phyloP scores from a whole-genome alignment of 2,113 vertebrate species.

The Pomatorhinus ruficollis region DNA sequence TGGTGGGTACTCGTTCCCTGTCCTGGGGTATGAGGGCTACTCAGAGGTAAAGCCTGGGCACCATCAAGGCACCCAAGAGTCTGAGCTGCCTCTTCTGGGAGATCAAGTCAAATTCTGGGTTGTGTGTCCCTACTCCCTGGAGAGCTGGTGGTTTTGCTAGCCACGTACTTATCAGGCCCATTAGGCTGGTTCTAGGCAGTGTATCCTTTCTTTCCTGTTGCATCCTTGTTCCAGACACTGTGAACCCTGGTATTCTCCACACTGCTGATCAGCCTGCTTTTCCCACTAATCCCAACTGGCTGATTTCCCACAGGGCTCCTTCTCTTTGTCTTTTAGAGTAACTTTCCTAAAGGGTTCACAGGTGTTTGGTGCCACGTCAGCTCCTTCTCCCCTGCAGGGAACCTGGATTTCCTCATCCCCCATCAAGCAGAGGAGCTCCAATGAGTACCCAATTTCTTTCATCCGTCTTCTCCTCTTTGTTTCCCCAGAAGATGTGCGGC shows the following conservation, averaged over 20 bases:
- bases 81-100: neutral
- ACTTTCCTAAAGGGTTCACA: neutral
- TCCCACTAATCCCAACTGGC: neutral
- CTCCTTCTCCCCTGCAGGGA: neutral
- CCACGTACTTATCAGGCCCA: neutral
- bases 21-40: neutral
- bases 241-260: neutral
- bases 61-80: neutral
- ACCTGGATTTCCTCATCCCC: neutral
- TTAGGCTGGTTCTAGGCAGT: neutral
- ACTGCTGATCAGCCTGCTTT: neutral
- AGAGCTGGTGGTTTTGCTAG: neutral
- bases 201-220: neutral
- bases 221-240: neutral
- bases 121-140: accelerated
- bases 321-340: neutral
- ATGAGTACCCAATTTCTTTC: neutral
- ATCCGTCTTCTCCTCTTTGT: neutral
- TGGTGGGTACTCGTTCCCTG: slow-evolving; percentile 56
- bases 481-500: slow-evolving; percentile 78
- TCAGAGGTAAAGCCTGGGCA: neutral
- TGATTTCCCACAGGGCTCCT: neutral
- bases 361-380: neutral
- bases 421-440: neutral
- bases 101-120: accelerated